Evolutionary conservation across 2,113 vertebrate genomes (phyloP).

Genomic region (Notechis scutatus): DNA sequence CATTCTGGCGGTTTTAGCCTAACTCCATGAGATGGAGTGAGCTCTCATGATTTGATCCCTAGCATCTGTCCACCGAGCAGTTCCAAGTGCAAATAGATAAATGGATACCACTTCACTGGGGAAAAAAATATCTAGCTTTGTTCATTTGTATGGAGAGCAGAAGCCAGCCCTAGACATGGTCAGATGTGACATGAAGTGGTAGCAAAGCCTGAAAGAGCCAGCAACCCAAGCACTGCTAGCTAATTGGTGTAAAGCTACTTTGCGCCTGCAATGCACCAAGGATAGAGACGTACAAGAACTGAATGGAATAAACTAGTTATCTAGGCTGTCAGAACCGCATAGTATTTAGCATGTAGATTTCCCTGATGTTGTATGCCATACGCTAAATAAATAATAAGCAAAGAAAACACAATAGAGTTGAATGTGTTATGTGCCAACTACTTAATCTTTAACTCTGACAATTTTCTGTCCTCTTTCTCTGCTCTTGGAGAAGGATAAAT

Average conservation of each 20-base stretch:
- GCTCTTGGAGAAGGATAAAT: background rate
- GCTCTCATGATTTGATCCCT: background rate
- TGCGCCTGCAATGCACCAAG: background rate
- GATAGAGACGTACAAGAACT: background rate
- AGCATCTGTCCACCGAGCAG: background rate
- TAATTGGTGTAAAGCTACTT: background rate
- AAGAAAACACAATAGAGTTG: background rate
- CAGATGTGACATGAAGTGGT: background rate
- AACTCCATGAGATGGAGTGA: background rate
- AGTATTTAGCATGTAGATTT: background rate
- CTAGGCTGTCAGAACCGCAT: background rate
- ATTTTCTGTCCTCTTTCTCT: background rate
- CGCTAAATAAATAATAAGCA: background rate
- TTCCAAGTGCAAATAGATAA: background rate
- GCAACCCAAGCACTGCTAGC: background rate
- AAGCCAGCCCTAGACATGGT: background rate
- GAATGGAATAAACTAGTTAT: background rate
- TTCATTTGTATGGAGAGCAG: background rate
- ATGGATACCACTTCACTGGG: background rate
- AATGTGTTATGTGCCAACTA: background rate
- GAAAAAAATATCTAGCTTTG: background rate
- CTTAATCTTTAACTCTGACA: background rate
- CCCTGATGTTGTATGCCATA: background rate
- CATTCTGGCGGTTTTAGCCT: background rate
- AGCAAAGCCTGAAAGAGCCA: background rate